Percentiles rank a stretch among this genome's conserved stretches.
phyloP scores from a whole-genome alignment of 2,888 invertebrate genomes.

The Imbricaverruca yamaguchii region DNA sequence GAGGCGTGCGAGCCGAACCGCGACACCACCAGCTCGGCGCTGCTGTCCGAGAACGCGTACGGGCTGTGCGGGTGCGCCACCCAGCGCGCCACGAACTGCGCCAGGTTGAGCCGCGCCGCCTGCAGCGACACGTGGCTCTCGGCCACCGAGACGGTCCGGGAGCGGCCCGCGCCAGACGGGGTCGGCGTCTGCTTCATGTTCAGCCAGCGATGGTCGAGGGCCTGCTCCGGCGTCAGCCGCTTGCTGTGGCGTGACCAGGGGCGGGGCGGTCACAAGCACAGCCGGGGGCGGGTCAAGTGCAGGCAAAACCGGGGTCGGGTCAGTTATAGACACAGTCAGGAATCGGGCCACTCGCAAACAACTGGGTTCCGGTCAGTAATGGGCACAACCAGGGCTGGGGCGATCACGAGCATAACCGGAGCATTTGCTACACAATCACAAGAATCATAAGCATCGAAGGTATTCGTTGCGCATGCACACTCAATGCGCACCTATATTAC shows the following conservation, averaged over 20 bases:
- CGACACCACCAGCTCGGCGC: constrained; percentile 8
- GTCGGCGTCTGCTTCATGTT: constrained; percentile 5
- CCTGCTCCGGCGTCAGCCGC: constrained; percentile 72
- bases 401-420: too few species aligned
- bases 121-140: constrained; percentile 33
- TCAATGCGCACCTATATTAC: too few species aligned
- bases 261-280: too few species aligned
- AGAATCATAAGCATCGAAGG: too few species aligned
- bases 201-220: constrained; percentile 81
- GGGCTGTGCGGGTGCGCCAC: constrained; percentile 81
- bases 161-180: background rate
- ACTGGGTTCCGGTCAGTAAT: too few species aligned
- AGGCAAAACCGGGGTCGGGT: too few species aligned
- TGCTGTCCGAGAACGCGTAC: constrained; percentile 43
- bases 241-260: constrained; percentile 47
- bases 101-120: constrained; percentile 66
- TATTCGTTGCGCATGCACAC: too few species aligned
- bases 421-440: too few species aligned
- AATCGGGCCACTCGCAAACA: too few species aligned
- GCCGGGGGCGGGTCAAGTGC: too few species aligned
- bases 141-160: background rate
- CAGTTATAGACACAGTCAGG: too few species aligned
- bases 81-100: constrained; percentile 78
- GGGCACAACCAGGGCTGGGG: too few species aligned
- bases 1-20: background rate